Evolutionary conservation across 2,888 invertebrate species (phyloP).

Genomic region (Tryphoninae sp.): DNA sequence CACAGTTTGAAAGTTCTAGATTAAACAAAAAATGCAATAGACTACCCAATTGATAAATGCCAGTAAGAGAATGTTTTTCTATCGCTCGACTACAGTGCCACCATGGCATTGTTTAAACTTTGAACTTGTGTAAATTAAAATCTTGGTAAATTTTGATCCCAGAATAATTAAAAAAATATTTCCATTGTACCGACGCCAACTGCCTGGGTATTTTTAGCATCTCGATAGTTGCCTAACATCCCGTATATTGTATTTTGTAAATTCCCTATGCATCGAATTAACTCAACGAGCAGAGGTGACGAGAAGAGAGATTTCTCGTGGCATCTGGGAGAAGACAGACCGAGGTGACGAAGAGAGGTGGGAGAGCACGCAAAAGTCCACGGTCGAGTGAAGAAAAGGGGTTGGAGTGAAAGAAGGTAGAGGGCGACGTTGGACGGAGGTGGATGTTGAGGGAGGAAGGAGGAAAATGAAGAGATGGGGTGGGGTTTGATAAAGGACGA

Average conservation of each 20-base stretch:
- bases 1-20: too few relatives aligned
- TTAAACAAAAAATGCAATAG: too few relatives aligned
- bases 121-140: too few relatives aligned
- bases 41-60: too few relatives aligned
- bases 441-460: constrained; percentile 30
- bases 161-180: too few relatives aligned
- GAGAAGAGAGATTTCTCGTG: background rate
- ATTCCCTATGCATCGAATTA: background rate
- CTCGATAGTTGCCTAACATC: too few relatives aligned
- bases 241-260: background rate
- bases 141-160: too few relatives aligned
- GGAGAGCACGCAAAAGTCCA: background rate
- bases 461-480: constrained; percentile 9
- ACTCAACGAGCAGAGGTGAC: background rate
- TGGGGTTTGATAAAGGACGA: constrained; percentile 9
- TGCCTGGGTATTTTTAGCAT: too few relatives aligned
- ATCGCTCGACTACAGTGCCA: too few relatives aligned
- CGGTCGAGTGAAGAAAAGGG: constrained; percentile 1
- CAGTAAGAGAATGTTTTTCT: too few relatives aligned
- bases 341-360: constrained; percentile 39
- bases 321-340: background rate
- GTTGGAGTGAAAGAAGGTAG: background rate
- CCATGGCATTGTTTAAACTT: too few relatives aligned
- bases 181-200: too few relatives aligned
- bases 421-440: background rate